Percentiles rank a stretch among this genome's conserved stretches.
Conservation (phyloP, 2,797 vertebrate genomes). For the Sciaenops ocellatus region DNA sequence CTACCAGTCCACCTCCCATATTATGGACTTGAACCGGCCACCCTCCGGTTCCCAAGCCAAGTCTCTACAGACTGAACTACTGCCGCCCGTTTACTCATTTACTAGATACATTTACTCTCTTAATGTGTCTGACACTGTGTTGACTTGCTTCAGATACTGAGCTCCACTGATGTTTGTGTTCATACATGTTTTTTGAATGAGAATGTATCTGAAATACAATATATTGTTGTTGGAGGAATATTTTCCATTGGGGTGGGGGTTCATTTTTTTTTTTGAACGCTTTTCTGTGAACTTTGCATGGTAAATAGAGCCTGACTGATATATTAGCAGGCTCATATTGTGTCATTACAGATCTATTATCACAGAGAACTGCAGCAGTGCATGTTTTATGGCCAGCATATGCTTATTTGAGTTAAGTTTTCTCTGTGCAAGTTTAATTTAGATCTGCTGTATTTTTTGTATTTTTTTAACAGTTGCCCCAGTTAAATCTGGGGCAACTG, state of each 20-base stretch:
- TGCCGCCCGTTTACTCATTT: no score
- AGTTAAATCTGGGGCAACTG: no score
- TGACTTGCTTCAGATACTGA: no score
- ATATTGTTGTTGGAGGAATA: background rate
- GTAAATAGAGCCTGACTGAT: background rate
- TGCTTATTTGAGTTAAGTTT: background rate
- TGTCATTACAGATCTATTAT: background rate
- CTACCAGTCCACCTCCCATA: no score
- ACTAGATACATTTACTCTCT: no score
- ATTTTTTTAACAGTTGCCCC: no score
- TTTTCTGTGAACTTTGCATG: background rate
- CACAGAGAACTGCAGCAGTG: background rate
- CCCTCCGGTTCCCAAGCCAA: no score
- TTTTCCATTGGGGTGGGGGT: background rate
- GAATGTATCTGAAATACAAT: background rate
- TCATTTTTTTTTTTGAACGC: background rate
- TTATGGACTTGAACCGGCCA: no score
- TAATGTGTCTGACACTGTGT: no score
- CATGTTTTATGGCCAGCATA: background rate
- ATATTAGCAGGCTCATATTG: background rate
- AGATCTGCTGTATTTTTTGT: background rate
- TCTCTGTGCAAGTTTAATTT: background rate
- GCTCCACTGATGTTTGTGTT: no score
- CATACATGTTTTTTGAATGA: background rate
- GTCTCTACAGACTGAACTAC: no score